A percentile compares a stretch with the other conserved stretches of the same genome.
phyloP scores from a whole-genome alignment of 2,888 invertebrate species.

The Rhagium mordax region DNA sequence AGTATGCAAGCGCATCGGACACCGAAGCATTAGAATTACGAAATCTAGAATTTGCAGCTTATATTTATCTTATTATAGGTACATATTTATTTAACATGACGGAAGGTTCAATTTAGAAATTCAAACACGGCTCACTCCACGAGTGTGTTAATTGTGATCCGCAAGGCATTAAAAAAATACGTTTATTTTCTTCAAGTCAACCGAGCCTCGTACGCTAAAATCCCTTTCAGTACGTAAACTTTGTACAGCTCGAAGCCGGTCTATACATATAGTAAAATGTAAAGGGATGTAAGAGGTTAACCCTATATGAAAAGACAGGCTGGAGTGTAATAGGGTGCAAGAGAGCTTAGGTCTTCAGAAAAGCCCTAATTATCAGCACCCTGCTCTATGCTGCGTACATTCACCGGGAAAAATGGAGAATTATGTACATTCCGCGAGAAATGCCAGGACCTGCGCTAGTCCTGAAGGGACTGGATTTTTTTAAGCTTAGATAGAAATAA shows the following conservation, averaged over 20 bases:
- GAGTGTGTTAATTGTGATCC: too few relatives aligned
- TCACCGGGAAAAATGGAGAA: conserved; percentile 45
- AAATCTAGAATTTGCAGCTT: too few relatives aligned
- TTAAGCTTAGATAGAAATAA: too few relatives aligned
- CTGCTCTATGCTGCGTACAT: conserved; percentile 57
- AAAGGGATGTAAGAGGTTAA: conserved; percentile 54
- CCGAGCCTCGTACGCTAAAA: neutral
- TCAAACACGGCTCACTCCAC: too few relatives aligned
- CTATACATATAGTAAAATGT: conserved; percentile 31
- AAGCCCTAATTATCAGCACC: conserved; percentile 68
- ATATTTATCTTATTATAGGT: too few relatives aligned
- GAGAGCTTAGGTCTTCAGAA: conserved; percentile 62
- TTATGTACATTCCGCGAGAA: conserved; percentile 40
- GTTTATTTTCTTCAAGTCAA: neutral
- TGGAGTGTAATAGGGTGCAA: conserved; percentile 61
- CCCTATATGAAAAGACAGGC: conserved; percentile 57
- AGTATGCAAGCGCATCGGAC: too few relatives aligned
- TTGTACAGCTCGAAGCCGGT: conserved; percentile 11
- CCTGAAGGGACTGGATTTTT: neutral
- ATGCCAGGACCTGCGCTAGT: neutral
- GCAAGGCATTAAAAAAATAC: too few relatives aligned
- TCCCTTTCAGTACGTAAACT: conserved; percentile 19
- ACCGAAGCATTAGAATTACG: too few relatives aligned
- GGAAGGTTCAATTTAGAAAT: too few relatives aligned
- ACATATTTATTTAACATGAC: too few relatives aligned